Evolutionary conservation across 30 jellyfish, hydroid and myxozoan species (phyloP).

Genomic region (Chrysaora quinquecirrha): DNA sequence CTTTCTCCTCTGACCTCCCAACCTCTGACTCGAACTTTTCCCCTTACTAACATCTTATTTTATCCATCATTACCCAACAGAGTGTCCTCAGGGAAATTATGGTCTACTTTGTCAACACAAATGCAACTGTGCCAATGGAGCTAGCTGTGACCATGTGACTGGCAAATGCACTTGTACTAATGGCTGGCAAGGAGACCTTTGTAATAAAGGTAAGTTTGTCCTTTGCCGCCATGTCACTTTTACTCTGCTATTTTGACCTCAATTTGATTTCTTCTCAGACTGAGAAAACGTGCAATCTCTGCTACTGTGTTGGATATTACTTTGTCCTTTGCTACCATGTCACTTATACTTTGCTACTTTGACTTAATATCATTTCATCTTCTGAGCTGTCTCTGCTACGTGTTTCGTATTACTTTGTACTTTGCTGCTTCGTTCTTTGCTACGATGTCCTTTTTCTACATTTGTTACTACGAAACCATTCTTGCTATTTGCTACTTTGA

Average conservation of each 20-base stretch:
- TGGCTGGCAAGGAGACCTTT: slow-evolving; percentile 4
- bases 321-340: no score
- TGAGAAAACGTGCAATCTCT: not conserved
- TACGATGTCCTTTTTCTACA: no score
- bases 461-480: no score
- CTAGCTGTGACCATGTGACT: slow-evolving; percentile 4
- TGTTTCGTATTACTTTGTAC: no score
- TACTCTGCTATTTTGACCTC: not conserved
- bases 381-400: no score
- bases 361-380: not conserved
- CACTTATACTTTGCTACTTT: not conserved
- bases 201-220: not conserved
- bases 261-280: not conserved
- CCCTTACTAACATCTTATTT: slow-evolving; percentile 45
- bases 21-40: not conserved
- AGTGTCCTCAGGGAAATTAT: slow-evolving; percentile 12
- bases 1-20: not conserved
- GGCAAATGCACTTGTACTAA: slow-evolving; percentile 1
- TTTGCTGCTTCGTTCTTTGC: no score
- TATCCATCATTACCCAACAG: slow-evolving; percentile 17
- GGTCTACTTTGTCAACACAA: not conserved
- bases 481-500: no score
- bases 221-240: not conserved
- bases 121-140: slow-evolving; percentile 20
- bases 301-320: no score